Conservation (phyloP, 37 sponge, comb jelly and placozoan species). For the Axinella damicornis region DNA sequence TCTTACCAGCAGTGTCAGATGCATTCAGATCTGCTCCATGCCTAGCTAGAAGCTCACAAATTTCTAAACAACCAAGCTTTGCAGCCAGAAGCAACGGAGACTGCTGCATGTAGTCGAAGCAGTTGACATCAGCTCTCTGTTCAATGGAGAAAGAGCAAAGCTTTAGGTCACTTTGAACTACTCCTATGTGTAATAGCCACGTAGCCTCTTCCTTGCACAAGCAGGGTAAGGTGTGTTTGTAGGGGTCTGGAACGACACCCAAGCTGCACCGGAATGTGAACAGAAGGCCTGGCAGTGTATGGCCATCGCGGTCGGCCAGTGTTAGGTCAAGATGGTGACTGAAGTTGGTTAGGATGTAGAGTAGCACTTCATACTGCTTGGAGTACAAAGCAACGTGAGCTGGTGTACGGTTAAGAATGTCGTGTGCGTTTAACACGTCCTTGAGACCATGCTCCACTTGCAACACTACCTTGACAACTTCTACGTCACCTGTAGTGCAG, state of each 20-base stretch:
- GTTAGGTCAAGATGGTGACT: neutral
- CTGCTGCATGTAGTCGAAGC: slow-evolving; percentile 61
- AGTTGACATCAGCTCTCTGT: slow-evolving; percentile 36
- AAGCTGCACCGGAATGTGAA: slow-evolving; percentile 2
- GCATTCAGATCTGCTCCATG: slow-evolving; percentile 45
- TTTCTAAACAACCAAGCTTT: slow-evolving; percentile 28
- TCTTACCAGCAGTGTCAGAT: slow-evolving; percentile 28
- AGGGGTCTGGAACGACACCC: neutral
- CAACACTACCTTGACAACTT: neutral
- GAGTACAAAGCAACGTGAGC: slow-evolving; percentile 37
- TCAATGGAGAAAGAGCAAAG: neutral
- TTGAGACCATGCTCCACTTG: neutral
- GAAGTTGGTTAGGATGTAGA: slow-evolving; percentile 26
- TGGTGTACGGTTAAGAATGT: slow-evolving; percentile 23
- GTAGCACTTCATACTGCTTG: slow-evolving; percentile 32
- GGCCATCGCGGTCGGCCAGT: slow-evolving; percentile 19
- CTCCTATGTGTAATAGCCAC: slow-evolving; percentile 35
- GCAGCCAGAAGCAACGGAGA: slow-evolving; percentile 65
- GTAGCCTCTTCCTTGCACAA: slow-evolving; percentile 47
- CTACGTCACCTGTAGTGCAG: slow-evolving; percentile 26
- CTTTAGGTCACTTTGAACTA: neutral
- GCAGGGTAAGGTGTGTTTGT: slow-evolving; percentile 4
- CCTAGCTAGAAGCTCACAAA: slow-evolving; percentile 22
- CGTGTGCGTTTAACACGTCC: slow-evolving; percentile 4
- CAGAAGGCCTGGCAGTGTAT: slow-evolving; percentile 32